Evolutionary conservation across 2,113 vertebrate species (phyloP), one percentile per base, ranked within the genome.

Genomic region (Cranoglanis bouderius): DNA sequence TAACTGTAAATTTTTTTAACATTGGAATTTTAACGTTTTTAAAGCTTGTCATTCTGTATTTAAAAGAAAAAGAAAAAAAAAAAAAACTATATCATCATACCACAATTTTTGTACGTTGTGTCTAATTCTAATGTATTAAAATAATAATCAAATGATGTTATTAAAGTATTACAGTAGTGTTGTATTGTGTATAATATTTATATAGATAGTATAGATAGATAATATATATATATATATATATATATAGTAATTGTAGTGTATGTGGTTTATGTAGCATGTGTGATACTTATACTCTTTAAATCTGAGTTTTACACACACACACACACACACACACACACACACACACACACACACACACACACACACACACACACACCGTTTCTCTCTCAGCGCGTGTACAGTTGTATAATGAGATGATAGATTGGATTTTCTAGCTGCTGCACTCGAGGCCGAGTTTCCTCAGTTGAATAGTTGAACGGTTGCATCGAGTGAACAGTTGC

Each of bases 371-470:
- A 74, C 38, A 9, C 67, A 8, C 10, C 3, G 8, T 74, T 38
- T 49, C 26, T 78, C 74, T 77, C 74, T 77, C 24, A 46, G 57
- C n/a, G 74, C 63, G 75, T 63, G 40, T 49, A 21, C 14, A 57
- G 12, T 16, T 63, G 82, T 84, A 10, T 84, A 65, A 84, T 46
- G 35, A 84, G 82, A 84, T 84, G 82, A 84, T 84, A 46, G 82
- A 84, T 84, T 26, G 82, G 82, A 65, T 84, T 84, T 84, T 84
- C 19, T 4, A 40, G 55, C 55, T 3, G 51, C 53, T 4, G n/a
- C 80, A 55, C 49, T 83, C 53, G 43, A 51, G 75, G 43, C 46
- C 14, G 38, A 26, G 46, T 80, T 80, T 53, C 26, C 46, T 80
- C 29, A 80, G 26, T 51, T 80, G 77, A 80, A 51, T n/a, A 51